phyloP scores from a whole-genome alignment of 2,797 vertebrate genomes.

The Enteromius paludinosus region DNA sequence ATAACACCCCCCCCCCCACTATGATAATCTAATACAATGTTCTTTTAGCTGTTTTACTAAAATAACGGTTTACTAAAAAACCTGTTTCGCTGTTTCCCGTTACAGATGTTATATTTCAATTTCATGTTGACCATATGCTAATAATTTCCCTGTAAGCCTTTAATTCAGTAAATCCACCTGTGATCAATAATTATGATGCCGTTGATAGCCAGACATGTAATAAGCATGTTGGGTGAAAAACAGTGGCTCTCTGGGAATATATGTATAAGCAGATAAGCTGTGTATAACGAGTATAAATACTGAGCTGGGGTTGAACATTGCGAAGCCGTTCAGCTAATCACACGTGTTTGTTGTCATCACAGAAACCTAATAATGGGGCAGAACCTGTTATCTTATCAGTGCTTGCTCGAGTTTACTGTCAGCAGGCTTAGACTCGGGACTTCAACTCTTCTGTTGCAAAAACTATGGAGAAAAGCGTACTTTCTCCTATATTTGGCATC shows the following conservation, averaged over 20 bases:
- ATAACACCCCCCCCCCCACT: too few relatives aligned
- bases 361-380: neutral
- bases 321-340: neutral
- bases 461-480: neutral
- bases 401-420: neutral
- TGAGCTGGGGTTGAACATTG: neutral
- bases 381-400: slow-evolving; percentile 7
- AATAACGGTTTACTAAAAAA: neutral
- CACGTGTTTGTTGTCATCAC: slow-evolving; percentile 7
- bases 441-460: neutral
- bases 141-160: neutral
- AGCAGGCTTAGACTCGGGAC: neutral
- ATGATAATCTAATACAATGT: too few relatives aligned
- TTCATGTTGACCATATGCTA: neutral
- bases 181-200: neutral
- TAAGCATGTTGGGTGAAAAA: too few relatives aligned
- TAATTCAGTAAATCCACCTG: neutral
- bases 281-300: neutral
- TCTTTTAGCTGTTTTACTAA: neutral
- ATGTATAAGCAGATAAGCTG: neutral
- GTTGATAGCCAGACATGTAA: too few relatives aligned
- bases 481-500: neutral
- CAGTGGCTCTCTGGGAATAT: neutral
- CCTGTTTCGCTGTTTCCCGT: neutral
- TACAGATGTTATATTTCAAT: neutral